Conservation (phyloP, 2,888 invertebrate genomes). For the Strigamia maritima region DNA sequence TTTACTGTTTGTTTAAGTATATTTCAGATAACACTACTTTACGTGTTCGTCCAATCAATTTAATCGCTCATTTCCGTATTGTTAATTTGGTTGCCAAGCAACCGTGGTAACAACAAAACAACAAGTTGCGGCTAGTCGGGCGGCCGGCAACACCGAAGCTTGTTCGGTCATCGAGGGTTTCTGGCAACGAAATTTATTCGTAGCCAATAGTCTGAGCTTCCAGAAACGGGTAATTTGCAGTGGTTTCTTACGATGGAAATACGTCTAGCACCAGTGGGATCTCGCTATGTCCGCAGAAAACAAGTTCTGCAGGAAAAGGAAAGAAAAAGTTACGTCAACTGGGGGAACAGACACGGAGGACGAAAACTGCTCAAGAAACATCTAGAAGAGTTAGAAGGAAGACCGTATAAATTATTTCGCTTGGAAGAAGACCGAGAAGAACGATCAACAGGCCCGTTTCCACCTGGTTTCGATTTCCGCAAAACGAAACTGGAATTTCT, state of each 20-base stretch:
- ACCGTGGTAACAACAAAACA: neutral
- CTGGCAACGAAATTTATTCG: neutral
- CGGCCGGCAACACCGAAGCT: neutral
- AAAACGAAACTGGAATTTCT: neutral
- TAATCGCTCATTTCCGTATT: neutral
- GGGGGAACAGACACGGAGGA: neutral
- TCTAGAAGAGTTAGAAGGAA: neutral
- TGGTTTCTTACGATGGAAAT: neutral
- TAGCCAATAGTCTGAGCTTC: constrained; percentile 27
- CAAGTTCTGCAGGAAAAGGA: neutral
- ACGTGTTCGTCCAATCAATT: neutral
- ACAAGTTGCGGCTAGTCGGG: neutral
- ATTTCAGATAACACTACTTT: neutral
- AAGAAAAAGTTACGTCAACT: neutral
- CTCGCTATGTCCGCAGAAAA: neutral
- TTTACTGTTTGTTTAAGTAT: too few relatives aligned
- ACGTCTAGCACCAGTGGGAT: neutral
- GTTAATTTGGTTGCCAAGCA: neutral
- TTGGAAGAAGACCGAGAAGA: neutral
- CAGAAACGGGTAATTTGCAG: neutral
- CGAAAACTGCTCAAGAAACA: neutral
- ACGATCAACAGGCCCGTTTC: neutral
- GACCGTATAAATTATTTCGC: neutral
- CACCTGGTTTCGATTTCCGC: neutral
- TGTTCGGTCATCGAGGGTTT: constrained; percentile 36